Evolutionary conservation across 2,888 invertebrate genomes (phyloP).

Genomic region (Rotaria magnacalcarata): DNA sequence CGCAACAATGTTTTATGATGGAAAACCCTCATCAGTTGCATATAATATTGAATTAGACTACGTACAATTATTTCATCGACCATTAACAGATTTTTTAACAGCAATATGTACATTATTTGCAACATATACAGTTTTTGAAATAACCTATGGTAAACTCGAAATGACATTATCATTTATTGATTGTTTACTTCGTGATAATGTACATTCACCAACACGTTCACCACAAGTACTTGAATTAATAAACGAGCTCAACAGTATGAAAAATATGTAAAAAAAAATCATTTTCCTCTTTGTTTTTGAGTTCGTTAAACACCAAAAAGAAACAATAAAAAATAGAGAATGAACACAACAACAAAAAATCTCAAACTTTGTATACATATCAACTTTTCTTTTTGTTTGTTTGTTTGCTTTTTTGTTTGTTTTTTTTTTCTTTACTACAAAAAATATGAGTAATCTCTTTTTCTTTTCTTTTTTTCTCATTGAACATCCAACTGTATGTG

Average conservation of each 20-base stretch:
- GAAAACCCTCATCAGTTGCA: not conserved
- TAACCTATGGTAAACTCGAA: conserved; percentile 33
- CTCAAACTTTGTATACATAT: conserved; percentile 25
- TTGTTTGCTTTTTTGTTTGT: not conserved
- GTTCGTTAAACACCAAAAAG: not conserved
- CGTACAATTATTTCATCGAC: not conserved
- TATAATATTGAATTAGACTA: conserved; percentile 35
- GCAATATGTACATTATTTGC: conserved; percentile 36
- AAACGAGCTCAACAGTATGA: conserved; percentile 25
- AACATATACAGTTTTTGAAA: conserved; percentile 26
- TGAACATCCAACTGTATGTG: conserved; percentile 5
- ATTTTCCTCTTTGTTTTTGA: not conserved
- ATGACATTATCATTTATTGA: conserved; percentile 38
- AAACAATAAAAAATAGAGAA: conserved; percentile 3
- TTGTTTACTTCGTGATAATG: conserved; percentile 28
- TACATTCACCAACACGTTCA: conserved; percentile 25
- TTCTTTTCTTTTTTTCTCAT: not conserved
- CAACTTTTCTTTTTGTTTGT: not conserved
- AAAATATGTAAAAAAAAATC: not conserved
- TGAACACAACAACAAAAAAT: not conserved
- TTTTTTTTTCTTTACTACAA: conserved; percentile 22
- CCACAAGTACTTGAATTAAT: conserved; percentile 36
- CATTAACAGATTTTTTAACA: conserved; percentile 33
- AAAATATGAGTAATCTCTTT: conserved; percentile 24
- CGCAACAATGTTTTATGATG: conserved; percentile 21